phyloP scores from a whole-genome alignment of 2,113 vertebrate species.

The Pica pica region DNA sequence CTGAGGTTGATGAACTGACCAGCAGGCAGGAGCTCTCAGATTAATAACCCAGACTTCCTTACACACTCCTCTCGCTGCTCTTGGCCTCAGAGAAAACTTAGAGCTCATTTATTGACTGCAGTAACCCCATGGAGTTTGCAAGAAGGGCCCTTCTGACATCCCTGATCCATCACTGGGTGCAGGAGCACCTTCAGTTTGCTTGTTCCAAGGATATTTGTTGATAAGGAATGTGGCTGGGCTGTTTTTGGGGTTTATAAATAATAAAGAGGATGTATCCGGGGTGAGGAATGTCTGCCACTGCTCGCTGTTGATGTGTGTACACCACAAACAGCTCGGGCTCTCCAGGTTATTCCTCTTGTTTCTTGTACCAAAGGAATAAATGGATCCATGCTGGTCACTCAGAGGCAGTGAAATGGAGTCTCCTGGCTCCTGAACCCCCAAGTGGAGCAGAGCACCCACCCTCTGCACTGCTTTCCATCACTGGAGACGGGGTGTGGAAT shows the following conservation, averaged over 20 bases:
- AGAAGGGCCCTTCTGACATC: not conserved
- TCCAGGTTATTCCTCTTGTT: accelerated
- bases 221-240: not conserved
- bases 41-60: not conserved
- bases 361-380: not conserved
- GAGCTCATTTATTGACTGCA: not conserved
- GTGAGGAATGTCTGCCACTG: accelerated
- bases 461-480: no score
- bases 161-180: not conserved
- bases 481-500: accelerated
- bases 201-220: accelerated
- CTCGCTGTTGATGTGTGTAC: accelerated
- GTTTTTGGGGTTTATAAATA: not conserved
- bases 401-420: not conserved
- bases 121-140: not conserved
- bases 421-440: accelerated
- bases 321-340: not conserved
- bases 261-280: accelerated
- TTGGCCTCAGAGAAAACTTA: not conserved
- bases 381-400: not conserved
- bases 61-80: not conserved
- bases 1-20: not conserved
- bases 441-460: not conserved
- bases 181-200: not conserved
- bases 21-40: not conserved